A percentile compares a stretch with the other conserved stretches of the same genome.
Conservation (phyloP, 2,113 vertebrate species). For the Chauna torquata region DNA sequence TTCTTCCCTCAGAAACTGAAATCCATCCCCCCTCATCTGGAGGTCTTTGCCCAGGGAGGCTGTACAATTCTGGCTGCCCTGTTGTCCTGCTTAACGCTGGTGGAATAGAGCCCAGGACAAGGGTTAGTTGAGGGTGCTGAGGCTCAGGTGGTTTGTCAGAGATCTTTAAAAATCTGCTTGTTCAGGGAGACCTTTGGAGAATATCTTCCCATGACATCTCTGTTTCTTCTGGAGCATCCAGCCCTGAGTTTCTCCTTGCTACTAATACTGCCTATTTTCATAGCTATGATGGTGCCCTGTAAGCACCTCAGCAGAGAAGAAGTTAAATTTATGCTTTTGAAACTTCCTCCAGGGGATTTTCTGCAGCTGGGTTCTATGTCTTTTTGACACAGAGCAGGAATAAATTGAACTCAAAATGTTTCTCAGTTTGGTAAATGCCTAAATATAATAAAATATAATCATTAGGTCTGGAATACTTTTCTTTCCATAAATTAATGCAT, state of each 20-base stretch:
- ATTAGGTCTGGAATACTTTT: slow-evolving; percentile 33
- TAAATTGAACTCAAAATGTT: slow-evolving; percentile 35
- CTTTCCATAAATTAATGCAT: slow-evolving; percentile 53
- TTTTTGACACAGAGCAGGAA: slow-evolving; percentile 56
- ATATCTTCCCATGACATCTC: not conserved
- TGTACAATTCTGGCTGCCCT: not conserved
- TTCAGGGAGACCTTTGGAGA: not conserved
- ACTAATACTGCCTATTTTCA: not conserved
- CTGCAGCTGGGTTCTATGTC: slow-evolving; percentile 35
- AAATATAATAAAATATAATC: slow-evolving; percentile 58
- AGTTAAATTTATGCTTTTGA: slow-evolving; percentile 44
- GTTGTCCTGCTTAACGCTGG: not conserved
- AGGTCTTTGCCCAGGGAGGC: not conserved
- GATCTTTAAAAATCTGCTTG: not conserved
- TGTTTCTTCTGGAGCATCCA: not conserved
- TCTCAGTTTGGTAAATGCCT: slow-evolving; percentile 44
- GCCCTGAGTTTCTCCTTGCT: not conserved
- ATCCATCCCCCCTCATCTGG: not conserved
- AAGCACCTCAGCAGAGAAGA: slow-evolving; percentile 37
- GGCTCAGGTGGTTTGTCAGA: not conserved
- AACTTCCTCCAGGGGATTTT: slow-evolving; percentile 35
- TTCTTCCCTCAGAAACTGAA: not conserved
- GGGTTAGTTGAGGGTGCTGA: not conserved
- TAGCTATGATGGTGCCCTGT: not conserved
- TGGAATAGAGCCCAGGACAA: not conserved